Evolutionary conservation across 2,113 vertebrate genomes (phyloP), one percentile per base, ranked within the genome.

Genomic region (Campylorhamphus procurvoides): DNA sequence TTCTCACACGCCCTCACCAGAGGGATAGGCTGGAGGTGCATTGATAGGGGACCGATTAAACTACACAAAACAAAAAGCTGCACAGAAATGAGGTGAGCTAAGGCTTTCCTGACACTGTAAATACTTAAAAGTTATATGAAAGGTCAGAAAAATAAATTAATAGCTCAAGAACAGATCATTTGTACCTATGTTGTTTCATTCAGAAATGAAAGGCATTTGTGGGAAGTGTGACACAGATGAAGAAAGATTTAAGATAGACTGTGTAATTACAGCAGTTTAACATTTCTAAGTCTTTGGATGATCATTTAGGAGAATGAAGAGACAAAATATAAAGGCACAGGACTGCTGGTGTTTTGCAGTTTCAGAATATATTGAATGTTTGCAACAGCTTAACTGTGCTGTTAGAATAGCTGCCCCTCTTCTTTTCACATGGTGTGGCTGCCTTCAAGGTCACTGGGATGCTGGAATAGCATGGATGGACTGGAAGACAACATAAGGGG

Each of bases 131-230:
- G 67, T 50, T 37, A 56, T 69, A 79, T 35, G 64, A 76, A 93
- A 64, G 59, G 75, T 88, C 76, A 79, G 46, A 90, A n/a, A 95
- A 95, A 89, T 62, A 84, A 86, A 90, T 88, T 73, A 83, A 63
- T 55, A 79, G 40, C 49, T 81, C 55, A 53, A 91, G 66, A 87
- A 56, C 52, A 93, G 49, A 82, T 33, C 18, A 56, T 85, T 89
- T 82, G 17, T 79, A 75, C 37, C 22, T 40, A 8, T 25, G 23
- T 40, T 63, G 44, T 53, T 85, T 80, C 29, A 39, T 72, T 82
- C 59, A n/a, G n/a, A 90, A 83, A 90, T 20, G 17, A 94, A 87
- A 46, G 19, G 28, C 25, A 35, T 80, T 71, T 80, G 59, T 8
- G 10, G 14, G 37, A 85, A 90, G 52, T 6, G 9, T 7, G 16